A percentile compares a stretch with the other conserved stretches of the same genome.
These are phyloP conservation scores for Collichthys lucidus DNA, from an alignment of 2,113 vertebrate genomes.

Conservation along the genomic window DNA sequence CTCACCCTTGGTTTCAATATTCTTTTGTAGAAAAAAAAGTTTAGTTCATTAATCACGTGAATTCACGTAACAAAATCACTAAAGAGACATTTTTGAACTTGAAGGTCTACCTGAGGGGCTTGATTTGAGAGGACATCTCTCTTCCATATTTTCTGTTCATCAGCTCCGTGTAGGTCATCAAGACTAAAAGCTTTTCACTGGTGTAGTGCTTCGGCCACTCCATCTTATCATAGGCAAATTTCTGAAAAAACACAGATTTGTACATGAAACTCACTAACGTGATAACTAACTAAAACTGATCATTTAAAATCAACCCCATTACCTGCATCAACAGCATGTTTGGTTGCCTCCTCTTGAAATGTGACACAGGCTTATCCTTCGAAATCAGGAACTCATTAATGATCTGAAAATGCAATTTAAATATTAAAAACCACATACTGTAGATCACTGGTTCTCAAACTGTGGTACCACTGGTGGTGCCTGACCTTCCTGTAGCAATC, in stretches of 20 bases:
- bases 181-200: conserved; percentile 89
- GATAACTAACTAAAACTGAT: neutral
- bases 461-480: no score
- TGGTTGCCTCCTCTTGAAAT: conserved; percentile 86
- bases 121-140: conserved; percentile 82
- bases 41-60: neutral
- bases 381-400: conserved; percentile 91
- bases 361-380: conserved; percentile 86
- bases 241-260: conserved; percentile 78
- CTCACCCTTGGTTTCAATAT: conserved; percentile 89
- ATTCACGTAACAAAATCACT: neutral
- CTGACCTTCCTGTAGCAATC: no score
- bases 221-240: conserved; percentile 92
- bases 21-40: conserved; percentile 79
- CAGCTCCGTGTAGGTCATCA: conserved; percentile 91
- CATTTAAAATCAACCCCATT: conserved; percentile 35
- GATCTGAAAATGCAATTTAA: conserved; percentile 83
- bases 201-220: conserved; percentile 94
- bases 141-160: conserved; percentile 87
- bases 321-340: conserved; percentile 94
- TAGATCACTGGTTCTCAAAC: neutral
- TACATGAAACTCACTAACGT: neutral
- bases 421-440: neutral
- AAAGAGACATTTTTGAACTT: conserved; percentile 2
- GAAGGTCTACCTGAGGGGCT: conserved; percentile 86